Percentiles rank a stretch among this genome's conserved stretches.
Evolutionary conservation across 2,888 invertebrate genomes (phyloP).

Genomic region (Dynastes hyllus): DNA sequence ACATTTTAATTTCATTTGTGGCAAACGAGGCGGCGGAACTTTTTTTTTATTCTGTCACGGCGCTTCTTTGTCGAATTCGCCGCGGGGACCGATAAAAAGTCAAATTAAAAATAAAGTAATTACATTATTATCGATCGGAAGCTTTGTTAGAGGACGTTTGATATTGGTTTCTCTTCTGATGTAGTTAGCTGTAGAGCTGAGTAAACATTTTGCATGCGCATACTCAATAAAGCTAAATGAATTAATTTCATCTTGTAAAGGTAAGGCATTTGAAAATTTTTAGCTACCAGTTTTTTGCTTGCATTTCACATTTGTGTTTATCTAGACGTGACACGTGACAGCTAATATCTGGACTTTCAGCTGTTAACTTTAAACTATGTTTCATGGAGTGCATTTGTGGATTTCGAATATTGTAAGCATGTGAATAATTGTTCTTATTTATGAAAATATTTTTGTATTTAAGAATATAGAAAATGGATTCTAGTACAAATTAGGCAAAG

Average conservation of each 20-base stretch:
- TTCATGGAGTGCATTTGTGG: too few relatives aligned
- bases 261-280: not conserved
- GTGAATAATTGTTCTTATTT: too few relatives aligned
- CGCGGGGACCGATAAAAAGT: constrained; percentile 37
- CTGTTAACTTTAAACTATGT: too few relatives aligned
- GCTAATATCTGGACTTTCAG: too few relatives aligned
- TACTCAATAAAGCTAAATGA: not conserved
- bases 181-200: not conserved
- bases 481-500: too few relatives aligned
- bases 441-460: too few relatives aligned
- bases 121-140: constrained; percentile 23
- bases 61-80: constrained; percentile 36
- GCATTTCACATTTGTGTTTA: too few relatives aligned
- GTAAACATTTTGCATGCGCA: not conserved
- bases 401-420: too few relatives aligned
- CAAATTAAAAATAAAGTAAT: constrained; percentile 39
- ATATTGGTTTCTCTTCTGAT: not conserved
- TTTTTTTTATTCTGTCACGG: constrained; percentile 38
- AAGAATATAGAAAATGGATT: too few relatives aligned
- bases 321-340: too few relatives aligned
- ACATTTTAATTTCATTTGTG: constrained; percentile 46
- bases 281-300: too few relatives aligned
- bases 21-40: constrained; percentile 35
- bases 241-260: not conserved
- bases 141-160: constrained; percentile 7